phyloP scores from a whole-genome alignment of 2,888 invertebrate genomes.

The Strigamia crassipes region DNA sequence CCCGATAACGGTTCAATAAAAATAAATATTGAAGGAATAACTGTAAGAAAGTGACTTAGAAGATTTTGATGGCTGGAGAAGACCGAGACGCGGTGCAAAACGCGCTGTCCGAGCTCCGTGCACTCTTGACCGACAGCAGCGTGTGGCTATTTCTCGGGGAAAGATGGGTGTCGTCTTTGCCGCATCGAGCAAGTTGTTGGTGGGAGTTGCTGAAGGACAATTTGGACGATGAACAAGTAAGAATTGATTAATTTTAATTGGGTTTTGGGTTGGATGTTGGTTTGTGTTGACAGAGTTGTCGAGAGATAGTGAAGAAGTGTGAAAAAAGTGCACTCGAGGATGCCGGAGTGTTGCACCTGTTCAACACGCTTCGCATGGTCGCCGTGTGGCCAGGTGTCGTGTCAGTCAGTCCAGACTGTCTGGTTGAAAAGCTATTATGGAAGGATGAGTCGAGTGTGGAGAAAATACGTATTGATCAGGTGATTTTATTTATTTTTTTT shows the following conservation, averaged over 20 bases:
- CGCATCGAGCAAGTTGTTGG: background rate
- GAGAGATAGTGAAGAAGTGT: background rate
- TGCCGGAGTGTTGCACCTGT: background rate
- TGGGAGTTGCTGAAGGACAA: background rate
- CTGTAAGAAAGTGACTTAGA: background rate
- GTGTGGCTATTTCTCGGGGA: slow-evolving; percentile 44
- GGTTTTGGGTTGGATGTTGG: background rate
- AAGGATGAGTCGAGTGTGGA: slow-evolving; percentile 29
- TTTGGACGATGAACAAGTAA: background rate
- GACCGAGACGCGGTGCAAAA: slow-evolving; percentile 15
- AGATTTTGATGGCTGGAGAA: background rate
- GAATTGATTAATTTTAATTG: background rate
- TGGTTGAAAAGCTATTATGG: slow-evolving; percentile 42
- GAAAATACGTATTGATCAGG: slow-evolving; percentile 39
- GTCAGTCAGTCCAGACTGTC: background rate
- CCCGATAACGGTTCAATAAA: background rate
- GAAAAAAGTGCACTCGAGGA: background rate
- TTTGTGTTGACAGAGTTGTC: background rate
- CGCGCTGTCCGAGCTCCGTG: slow-evolving; percentile 5
- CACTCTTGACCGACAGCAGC: background rate
- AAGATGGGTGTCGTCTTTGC: slow-evolving; percentile 13
- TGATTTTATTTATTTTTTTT: background rate
- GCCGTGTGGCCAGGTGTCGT: slow-evolving; percentile 25
- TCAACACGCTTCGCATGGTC: slow-evolving; percentile 31
- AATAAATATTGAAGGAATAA: background rate